phyloP scores from a whole-genome alignment of 2,888 invertebrate species.

The Monochamus alternatus region DNA sequence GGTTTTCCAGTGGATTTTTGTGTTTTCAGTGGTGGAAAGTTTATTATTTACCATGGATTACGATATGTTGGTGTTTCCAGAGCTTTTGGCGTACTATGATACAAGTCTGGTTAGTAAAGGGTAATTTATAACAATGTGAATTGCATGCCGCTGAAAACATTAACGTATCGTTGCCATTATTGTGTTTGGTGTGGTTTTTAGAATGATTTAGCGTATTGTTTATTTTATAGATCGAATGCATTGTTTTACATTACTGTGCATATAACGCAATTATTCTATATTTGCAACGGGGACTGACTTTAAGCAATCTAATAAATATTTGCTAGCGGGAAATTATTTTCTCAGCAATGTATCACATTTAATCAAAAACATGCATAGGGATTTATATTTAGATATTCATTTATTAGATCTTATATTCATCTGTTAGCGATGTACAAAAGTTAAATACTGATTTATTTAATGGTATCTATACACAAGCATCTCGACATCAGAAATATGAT shows the following conservation, averaged over 20 bases:
- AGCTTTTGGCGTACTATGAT: constrained; percentile 78
- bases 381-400: constrained; percentile 1
- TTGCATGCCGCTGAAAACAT: constrained; percentile 41
- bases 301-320: background rate
- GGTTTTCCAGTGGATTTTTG: constrained; percentile 27
- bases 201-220: constrained; percentile 55
- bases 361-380: constrained; percentile 5
- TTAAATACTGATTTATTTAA: background rate
- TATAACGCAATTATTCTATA: background rate
- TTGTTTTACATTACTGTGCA: constrained; percentile 14
- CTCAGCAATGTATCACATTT: background rate
- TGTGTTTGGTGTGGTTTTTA: constrained; percentile 42
- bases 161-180: constrained; percentile 38
- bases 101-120: constrained; percentile 64
- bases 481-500: too few species aligned
- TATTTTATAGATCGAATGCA: constrained; percentile 14
- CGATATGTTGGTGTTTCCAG: constrained; percentile 78
- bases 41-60: constrained; percentile 73
- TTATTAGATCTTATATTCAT: background rate
- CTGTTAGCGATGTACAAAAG: background rate
- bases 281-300: background rate
- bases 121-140: constrained; percentile 40
- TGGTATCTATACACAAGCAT: too few species aligned
- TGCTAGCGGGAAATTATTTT: background rate
- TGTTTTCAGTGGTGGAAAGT: constrained; percentile 27